Base-by-base conservation (phyloP, 2,113 vertebrate genomes). In the Motacilla alba region DNA sequence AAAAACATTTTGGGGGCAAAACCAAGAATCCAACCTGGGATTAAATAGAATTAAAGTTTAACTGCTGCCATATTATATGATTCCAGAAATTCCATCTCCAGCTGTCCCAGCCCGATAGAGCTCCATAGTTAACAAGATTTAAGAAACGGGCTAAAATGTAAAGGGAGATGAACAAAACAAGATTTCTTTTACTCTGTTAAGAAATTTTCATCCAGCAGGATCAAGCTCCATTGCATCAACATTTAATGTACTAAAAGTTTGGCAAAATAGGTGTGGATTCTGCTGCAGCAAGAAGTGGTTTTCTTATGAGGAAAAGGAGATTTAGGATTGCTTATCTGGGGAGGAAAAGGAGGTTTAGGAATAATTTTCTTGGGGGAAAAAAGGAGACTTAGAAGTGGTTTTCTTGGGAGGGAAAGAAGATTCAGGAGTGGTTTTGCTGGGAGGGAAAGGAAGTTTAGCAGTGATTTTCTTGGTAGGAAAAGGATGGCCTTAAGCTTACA, bases 1-100 rank as follows among this genome's bases (percentile, higher is more conserved):
- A 94, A 49, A 85, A 94, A 97, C 4, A 8, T 87, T 96, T 89
- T 27, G 37, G 53, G 79, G 77, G 49, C 33, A 93, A 91, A 95
- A 76, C 0, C 3, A 76, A 47, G 35, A 83, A 91, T 89, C 49
- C 83, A 91, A 95, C 1, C 20, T 19, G 31, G 46, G 79, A 89
- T 87, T 53, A 44, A 80, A 72, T 0, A 83, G 78, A 91, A 90
- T 70, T 84, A 35, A 77, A 49, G n/a, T 89, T 64, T 60, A 86
- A 66, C 28, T 87, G 85, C 46, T 94, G 68, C 92, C 68, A 52
- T n/a, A 78, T 72, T 33, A 22, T 9, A n/a, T 5, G 58, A 46
- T 43, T 78, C 33, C 68, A 79, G 28, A 89, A 72, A 93, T 77
- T 74, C 43, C 7, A 28, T 64, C 41, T 91, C 59, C 94, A 94